Base-by-base conservation (phyloP, 2,113 vertebrate species). In the Phaetusa simplex region DNA sequence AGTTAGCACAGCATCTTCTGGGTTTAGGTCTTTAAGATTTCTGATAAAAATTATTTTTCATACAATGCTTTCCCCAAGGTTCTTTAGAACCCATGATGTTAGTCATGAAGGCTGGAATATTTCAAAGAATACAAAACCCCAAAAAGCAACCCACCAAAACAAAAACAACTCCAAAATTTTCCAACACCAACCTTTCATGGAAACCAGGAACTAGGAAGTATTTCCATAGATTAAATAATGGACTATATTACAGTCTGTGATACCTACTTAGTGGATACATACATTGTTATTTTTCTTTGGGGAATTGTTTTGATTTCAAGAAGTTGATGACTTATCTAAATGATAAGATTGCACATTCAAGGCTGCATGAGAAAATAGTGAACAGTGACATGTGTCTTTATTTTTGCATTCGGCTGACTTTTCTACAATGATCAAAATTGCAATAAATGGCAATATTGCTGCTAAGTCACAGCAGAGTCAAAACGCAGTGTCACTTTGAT, bases 361-460 rank as follows among this genome's bases (percentile, higher is more conserved):
- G 45, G 38, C 53, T 65, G 20, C 45, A 49, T 85, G 27, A 66
- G 83, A 69, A 94, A 93, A 88, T 6, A 53, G 62, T 21, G 53
- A 95, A 93, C 62, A 80, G 55, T 88, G 95, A 73, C n/a, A 55
- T 26, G 47, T 84, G 81, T 90, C 42, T 93, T 79, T 93, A 74
- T 82, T 95, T 97, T 85, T 81, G 43, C 69, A 42, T 82, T 93
- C 42, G 70, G 34, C 74, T 87, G 58, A 70, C 50, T 93, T 84
- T 69, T 89, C 76, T 85, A 50, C 62, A 27, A 23, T 82, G 66
- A 94, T 91, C 19, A 86, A 93, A 91, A 95, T 59, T 79, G 55
- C 82, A 90, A 90, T 66, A 82, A 90, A 90, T 91, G 81, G 66
- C 88, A 90, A 93, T 87, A 91, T 53, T 73, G 45, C 74, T 95